These are phyloP conservation scores for Drosophila quinaria DNA, from an alignment of 2,888 invertebrate genomes.

Conservation along the genomic window DNA sequence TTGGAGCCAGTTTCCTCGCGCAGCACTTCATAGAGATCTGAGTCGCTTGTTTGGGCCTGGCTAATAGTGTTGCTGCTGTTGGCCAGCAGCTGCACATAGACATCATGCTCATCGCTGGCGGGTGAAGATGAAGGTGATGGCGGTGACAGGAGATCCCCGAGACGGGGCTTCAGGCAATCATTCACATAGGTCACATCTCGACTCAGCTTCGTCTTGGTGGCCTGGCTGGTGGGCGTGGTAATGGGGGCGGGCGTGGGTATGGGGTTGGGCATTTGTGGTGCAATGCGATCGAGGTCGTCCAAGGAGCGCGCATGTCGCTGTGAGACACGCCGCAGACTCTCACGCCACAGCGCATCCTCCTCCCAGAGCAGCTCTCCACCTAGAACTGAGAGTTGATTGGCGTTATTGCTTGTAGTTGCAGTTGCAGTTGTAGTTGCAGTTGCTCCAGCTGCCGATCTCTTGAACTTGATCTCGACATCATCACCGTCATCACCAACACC, in stretches of 20 bases:
- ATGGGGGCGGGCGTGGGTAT: slow-evolving; percentile 46
- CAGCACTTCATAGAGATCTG: slow-evolving; percentile 85
- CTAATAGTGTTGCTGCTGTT: slow-evolving; percentile 29
- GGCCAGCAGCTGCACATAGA: slow-evolving; percentile 82
- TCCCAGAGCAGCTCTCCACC: slow-evolving; percentile 92
- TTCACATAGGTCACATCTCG: slow-evolving; percentile 93
- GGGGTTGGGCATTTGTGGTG: slow-evolving; percentile 1
- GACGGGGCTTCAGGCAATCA: slow-evolving; percentile 87
- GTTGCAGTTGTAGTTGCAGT: slow-evolving; percentile 5
- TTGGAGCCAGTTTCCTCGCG: slow-evolving; percentile 83
- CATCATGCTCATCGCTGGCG: slow-evolving; percentile 79
- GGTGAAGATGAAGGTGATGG: slow-evolving; percentile 43
- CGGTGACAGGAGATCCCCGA: slow-evolving; percentile 57
- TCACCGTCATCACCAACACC: slow-evolving; percentile 37
- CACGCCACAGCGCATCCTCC: slow-evolving; percentile 93
- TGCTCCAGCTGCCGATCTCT: slow-evolving; percentile 31
- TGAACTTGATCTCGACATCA: slow-evolving; percentile 18
- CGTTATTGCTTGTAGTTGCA: slow-evolving; percentile 56
- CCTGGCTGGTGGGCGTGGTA: slow-evolving; percentile 42
- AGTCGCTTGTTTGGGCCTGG: slow-evolving; percentile 55
- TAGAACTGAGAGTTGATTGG: slow-evolving; percentile 79
- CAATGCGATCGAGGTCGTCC: slow-evolving; percentile 91
- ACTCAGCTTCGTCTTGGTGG: slow-evolving; percentile 86
- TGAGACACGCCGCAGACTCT: slow-evolving; percentile 91
- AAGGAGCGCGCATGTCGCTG: slow-evolving; percentile 93